Percentiles rank a stretch among this genome's conserved stretches.
These are phyloP conservation scores for Porites lutea DNA, from an alignment of 64 coral and sea anemone species.

Conservation along the genomic window DNA sequence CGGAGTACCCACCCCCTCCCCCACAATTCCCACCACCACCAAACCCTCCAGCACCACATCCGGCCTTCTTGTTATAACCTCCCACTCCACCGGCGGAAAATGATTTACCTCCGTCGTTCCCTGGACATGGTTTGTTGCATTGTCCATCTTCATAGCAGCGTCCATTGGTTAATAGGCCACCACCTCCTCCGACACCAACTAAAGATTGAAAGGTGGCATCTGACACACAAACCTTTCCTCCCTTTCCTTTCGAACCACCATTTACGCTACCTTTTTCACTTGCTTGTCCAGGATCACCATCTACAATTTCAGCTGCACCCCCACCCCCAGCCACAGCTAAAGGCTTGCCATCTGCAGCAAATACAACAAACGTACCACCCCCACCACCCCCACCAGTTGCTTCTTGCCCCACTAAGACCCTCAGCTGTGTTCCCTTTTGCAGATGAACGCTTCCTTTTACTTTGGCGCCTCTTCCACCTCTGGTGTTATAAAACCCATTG, in stretches of 20 bases:
- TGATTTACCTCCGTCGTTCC: constrained; percentile 1
- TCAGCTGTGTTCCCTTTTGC: constrained; percentile 10
- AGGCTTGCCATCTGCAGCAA: constrained; percentile 1
- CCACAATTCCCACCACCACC: constrained; percentile 42
- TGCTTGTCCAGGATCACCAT: constrained; percentile 30
- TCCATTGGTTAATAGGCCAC: not conserved
- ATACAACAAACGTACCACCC: constrained; percentile 15
- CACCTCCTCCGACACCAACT: not conserved
- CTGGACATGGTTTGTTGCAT: not conserved
- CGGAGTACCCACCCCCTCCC: constrained; percentile 41
- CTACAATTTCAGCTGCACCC: constrained; percentile 1
- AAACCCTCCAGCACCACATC: constrained; percentile 2
- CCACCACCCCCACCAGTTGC: constrained; percentile 4
- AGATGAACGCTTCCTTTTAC: not conserved
- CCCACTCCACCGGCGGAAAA: not conserved
- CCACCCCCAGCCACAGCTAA: constrained; percentile 18
- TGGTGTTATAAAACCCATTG: not conserved
- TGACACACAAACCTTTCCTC: constrained; percentile 3
- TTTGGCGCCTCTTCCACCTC: constrained; percentile 4
- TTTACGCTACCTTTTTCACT: not conserved
- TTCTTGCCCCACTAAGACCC: constrained; percentile 25
- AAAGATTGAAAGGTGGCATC: not conserved
- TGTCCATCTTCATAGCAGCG: not conserved
- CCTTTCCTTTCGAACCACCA: not conserved
- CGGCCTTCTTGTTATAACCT: not conserved